Base-by-base conservation (phyloP, 2,113 vertebrate species). In the Zingel zingel region DNA sequence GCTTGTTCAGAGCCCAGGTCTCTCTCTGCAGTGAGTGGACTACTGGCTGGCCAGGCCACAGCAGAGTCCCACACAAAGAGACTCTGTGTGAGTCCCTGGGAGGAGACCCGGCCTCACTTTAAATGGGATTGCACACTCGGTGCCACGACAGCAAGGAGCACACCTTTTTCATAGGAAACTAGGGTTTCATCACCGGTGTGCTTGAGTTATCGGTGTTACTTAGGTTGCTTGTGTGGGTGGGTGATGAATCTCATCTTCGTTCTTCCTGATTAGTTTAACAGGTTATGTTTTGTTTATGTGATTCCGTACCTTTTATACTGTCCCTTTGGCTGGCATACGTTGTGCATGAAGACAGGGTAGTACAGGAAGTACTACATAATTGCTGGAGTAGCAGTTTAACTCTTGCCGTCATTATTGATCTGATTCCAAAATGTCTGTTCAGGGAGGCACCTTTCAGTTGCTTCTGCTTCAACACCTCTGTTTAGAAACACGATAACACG, bases 1-100 rank as follows among this genome's bases (percentile, higher is more conserved):
- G 74, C 86, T 87, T 91, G 83, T 90, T 91, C 83, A 65, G 59
- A 62, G 81, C 63, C 76, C 73, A 76, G 84, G 82, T 89, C 79
- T 50, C 5, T 64, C 87, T 67, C 87, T 85, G 85, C 88, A 85
- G 82, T 77, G 80, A 85, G 82, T 77, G 80, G 79, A 76, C 79
- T 77, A 27, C 84, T 88, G 85, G 85, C 83, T 80, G 84, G 66
- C 74, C 79, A 67, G 77, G 79, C 70, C 12, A 48, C 74, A 69
- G 85, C 76, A 51, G 61, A 77, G 57, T 47, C 30, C 61, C 74
- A 79, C 87, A 96, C 93, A 96, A 94, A 94, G 95, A 89, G 76
- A 45, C 86, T 87, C 93, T 95, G 91, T 95, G 79, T 88, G 84
- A 86, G 66, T 56, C 79, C 84, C 65, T 69, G 84, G 77, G 91